Percentiles rank a stretch among this genome's conserved stretches.
Conservation (phyloP, 2,888 invertebrate genomes). For the Cantharis rufa region DNA sequence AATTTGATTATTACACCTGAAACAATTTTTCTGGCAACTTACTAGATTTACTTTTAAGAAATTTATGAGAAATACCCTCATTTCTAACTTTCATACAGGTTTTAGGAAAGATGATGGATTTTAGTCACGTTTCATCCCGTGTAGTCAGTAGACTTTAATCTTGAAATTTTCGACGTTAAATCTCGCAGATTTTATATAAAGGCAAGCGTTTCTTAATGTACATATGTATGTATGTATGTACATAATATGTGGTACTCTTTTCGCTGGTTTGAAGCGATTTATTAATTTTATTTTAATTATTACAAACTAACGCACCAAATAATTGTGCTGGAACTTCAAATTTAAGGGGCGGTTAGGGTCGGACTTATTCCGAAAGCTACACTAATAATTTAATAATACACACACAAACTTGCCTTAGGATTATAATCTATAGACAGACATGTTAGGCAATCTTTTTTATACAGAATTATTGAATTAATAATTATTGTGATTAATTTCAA, state of each 20-base stretch:
- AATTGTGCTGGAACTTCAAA: neutral
- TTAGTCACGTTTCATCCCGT: slow-evolving; percentile 6
- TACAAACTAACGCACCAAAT: neutral
- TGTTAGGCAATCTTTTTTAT: neutral
- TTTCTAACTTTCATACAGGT: slow-evolving; percentile 5
- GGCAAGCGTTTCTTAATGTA: neutral
- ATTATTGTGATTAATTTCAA: neutral
- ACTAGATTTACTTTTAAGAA: neutral
- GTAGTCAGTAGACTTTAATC: slow-evolving; percentile 7
- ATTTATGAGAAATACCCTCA: neutral
- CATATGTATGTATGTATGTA: neutral
- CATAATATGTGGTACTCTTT: neutral
- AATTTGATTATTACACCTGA: neutral
- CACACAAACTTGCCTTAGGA: neutral
- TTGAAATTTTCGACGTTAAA: slow-evolving; percentile 3
- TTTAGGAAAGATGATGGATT: slow-evolving; percentile 6
- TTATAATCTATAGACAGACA: neutral
- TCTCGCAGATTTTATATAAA: neutral
- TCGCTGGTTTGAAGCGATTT: neutral
- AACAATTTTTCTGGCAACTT: neutral
- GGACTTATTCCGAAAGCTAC: neutral
- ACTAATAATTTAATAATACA: neutral
- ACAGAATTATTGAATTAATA: neutral
- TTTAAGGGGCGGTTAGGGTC: neutral
- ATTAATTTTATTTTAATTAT: neutral